Evolutionary conservation across 2,113 vertebrate genomes (phyloP), one percentile per base, ranked within the genome.

Genomic region (Conger conger): DNA sequence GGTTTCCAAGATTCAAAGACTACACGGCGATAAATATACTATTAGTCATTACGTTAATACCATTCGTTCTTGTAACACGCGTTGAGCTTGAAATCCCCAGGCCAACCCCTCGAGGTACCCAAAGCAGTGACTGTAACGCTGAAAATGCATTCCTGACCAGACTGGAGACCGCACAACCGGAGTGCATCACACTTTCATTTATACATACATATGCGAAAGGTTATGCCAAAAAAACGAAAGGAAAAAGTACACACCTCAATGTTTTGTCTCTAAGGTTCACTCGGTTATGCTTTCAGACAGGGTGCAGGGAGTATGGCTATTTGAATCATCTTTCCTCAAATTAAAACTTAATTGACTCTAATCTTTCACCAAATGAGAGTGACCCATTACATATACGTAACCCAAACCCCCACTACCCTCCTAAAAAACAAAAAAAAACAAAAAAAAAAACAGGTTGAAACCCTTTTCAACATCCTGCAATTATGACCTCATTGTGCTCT

Each of bases 381-480:
- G 76, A 79, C 77, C 77, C 37, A 40, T 57, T 27, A 57, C 78
- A 76, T 45, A 37, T 77, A 63, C 40, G 76, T 79, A 84, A 84
- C n/a, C 50, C n/a, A 79, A 76, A 79, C 35, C 38, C 50, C 50
- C 53, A 33, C n/a, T 8, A 23, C 68, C n/a, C 68, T 27, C 27
- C 23, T 3, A 73, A 63, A 79, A 73, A 78, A 35, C 9, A 17
- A 81, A 81, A 42, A 76, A 50, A 50, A 78, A 76, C 6, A 76
- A 76, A 76, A 33, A 17, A 76, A 79, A 84, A 84, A 84, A 84
- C 53, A 76, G 38, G 27, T 79, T 84, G 68, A 54, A 73, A 84
- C 45, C 76, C 83, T 78, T 84, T 84, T 84, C 83, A 38, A 84
- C 76, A 84, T 84, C 83, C 83, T 84, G 83, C 83, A 84, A 60